Evolutionary conservation across 2,797 vertebrate species (phyloP).

Genomic region (Peromyscus attwateri): DNA sequence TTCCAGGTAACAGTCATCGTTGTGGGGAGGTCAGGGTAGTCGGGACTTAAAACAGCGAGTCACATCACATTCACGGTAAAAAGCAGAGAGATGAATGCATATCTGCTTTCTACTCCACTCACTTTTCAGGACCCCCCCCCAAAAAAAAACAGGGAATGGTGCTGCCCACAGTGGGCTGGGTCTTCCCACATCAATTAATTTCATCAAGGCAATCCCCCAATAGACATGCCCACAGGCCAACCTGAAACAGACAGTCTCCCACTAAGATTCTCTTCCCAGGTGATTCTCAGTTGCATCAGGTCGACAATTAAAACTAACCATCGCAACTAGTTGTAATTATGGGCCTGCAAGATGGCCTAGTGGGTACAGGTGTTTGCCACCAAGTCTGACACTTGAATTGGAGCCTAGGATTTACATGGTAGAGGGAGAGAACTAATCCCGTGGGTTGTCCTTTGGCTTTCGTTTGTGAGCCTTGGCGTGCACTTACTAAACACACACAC

Average conservation of each 20-base stretch:
- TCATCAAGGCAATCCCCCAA: not conserved
- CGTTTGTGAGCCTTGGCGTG: not conserved
- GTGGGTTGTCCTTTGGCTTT: not conserved
- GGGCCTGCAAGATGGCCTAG: not conserved
- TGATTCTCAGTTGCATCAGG: no score
- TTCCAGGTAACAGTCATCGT: not conserved
- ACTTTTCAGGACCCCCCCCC: not conserved
- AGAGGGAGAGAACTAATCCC: not conserved
- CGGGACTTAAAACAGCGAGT: not conserved
- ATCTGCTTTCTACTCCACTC: not conserved
- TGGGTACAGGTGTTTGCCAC: not conserved
- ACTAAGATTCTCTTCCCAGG: not conserved
- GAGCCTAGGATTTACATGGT: not conserved
- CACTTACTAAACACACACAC: not conserved
- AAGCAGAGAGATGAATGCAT: not conserved
- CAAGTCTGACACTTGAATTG: not conserved
- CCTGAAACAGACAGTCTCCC: not conserved
- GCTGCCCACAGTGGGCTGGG: not conserved
- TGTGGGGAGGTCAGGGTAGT: not conserved
- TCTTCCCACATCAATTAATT: not conserved
- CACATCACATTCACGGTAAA: not conserved
- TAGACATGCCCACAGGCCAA: not conserved
- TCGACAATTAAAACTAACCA: not conserved
- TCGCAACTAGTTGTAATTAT: not conserved
- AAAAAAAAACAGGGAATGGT: not conserved